phyloP scores from a whole-genome alignment of 30 jellyfish, hydroid and myxozoan species.

The Phacellophora camtschatica region DNA sequence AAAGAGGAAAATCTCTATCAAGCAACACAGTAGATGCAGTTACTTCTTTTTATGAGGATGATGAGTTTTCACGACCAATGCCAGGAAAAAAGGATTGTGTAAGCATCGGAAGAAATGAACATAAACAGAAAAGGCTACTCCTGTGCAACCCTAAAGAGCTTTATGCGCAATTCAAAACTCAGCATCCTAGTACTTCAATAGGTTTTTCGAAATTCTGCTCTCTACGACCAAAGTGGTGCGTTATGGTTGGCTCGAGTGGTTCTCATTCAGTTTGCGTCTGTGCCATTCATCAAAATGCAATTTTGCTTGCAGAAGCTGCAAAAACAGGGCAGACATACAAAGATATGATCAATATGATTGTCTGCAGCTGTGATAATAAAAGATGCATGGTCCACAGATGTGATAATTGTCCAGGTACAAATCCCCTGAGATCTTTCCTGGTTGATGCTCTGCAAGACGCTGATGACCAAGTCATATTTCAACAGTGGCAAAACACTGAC shows the following conservation, averaged over 20 bases:
- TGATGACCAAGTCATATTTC: constrained; percentile 29
- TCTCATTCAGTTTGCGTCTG: constrained; percentile 79
- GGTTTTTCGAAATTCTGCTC: constrained; percentile 65
- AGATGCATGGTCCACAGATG: constrained; percentile 65
- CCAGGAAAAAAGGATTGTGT: constrained; percentile 17
- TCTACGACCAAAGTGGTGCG: constrained; percentile 78
- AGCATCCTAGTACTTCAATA: constrained; percentile 12
- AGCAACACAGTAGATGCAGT: neutral
- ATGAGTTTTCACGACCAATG: neutral
- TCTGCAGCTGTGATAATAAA: constrained; percentile 23
- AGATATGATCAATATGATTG: constrained; percentile 26
- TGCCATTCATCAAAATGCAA: constrained; percentile 51
- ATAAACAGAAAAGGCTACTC: constrained; percentile 37
- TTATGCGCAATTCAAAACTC: constrained; percentile 14
- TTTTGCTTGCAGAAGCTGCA: constrained; percentile 15
- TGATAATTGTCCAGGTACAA: neutral
- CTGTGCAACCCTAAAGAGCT: constrained; percentile 21
- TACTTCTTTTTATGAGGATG: neutral
- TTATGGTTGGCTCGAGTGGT: constrained; percentile 67
- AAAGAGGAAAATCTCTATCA: neutral
- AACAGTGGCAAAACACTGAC: constrained; percentile 56
- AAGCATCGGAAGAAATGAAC: constrained; percentile 6
- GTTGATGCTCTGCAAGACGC: neutral
- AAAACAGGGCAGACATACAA: neutral
- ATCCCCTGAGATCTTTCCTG: neutral